Evolutionary conservation across 1,140 invertebrate genomes (phyloP), one percentile per base, ranked within the genome.

Genomic region (Musca domestica): DNA sequence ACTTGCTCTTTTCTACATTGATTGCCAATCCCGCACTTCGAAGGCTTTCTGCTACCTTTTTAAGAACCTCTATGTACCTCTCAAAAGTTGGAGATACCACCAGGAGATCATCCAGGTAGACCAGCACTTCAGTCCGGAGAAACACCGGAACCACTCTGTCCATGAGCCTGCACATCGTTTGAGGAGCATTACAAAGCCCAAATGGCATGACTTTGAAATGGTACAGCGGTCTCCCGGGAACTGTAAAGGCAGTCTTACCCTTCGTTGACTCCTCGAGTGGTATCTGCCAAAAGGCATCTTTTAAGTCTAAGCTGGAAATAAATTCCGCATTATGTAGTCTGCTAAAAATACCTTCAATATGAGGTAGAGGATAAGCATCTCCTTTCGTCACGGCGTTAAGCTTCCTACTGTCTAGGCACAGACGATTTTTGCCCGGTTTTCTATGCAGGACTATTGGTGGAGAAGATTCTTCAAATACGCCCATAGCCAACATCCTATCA

Each of bases 401-500:
- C n/a, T n/a, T n/a, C n/a, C n/a, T n/a, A n/a, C n/a, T n/a, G n/a
- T n/a, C n/a, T n/a, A n/a, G n/a, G n/a, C n/a, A n/a, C n/a, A n/a
- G n/a, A n/a, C n/a, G n/a, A n/a, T n/a, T n/a, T n/a, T n/a, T n/a
- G n/a, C n/a, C n/a, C n/a, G n/a, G n/a, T n/a, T n/a, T n/a, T n/a
- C n/a, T n/a, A n/a, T n/a, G n/a, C n/a, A n/a, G n/a, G n/a, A n/a
- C n/a, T n/a, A 25, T 48, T 54, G 20, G 65, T 14, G 12, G 58
- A 10, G 12, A 64, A 2, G 68, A 64, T 14, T 69, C 66, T 64
- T 71, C 67, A 4, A 69, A 71, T 0, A 71, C 71, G 19, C 65
- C 67, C 19, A 61, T 49, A 10, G 64, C 34, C 14, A 68, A 12
- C 67, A 72, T 71, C 7, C 66, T 34, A 30, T 70, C 67, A 27